These are phyloP conservation scores for Holothuria scabra DNA, from an alignment of 53 echinoderm and acorn worm species.

Conservation along the genomic window DNA sequence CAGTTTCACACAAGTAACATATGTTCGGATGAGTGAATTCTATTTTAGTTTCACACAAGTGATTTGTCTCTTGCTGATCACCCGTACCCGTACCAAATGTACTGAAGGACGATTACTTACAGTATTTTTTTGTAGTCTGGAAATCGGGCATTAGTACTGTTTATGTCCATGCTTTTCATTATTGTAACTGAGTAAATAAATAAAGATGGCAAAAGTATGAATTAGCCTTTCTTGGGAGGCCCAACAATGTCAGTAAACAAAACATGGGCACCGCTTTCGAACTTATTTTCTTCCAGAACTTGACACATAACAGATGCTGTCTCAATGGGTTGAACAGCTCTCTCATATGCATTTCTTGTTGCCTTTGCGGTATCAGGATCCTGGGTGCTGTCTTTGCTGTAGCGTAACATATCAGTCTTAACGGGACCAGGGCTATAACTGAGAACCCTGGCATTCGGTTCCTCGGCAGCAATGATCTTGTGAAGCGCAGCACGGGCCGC, in stretches of 20 bases:
- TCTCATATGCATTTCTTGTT: slow-evolving; percentile 45
- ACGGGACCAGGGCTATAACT: slow-evolving; percentile 82
- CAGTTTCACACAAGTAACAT: no score
- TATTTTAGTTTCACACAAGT: no score
- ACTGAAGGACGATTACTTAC: no score
- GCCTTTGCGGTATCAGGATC: slow-evolving; percentile 44
- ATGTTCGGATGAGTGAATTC: no score
- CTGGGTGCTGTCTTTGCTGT: slow-evolving; percentile 32
- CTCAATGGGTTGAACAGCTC: slow-evolving; percentile 30
- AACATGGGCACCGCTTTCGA: slow-evolving; percentile 77
- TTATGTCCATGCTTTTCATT: no score
- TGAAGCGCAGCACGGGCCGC: slow-evolving; percentile 82
- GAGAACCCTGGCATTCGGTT: slow-evolving; percentile 76
- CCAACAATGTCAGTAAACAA: slow-evolving; percentile 70
- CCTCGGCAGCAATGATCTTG: slow-evolving; percentile 67
- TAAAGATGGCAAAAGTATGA: no score
- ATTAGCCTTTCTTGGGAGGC: neutral
- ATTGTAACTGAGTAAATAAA: no score
- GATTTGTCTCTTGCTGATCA: no score
- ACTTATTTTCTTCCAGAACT: slow-evolving; percentile 68
- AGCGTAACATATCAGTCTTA: slow-evolving; percentile 69
- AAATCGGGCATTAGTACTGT: no score
- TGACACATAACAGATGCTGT: slow-evolving; percentile 64
- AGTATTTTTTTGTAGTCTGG: no score
- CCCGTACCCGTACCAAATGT: no score